Evolutionary conservation across 2,888 invertebrate species (phyloP).

Genomic region (Drosophila paranaensis): DNA sequence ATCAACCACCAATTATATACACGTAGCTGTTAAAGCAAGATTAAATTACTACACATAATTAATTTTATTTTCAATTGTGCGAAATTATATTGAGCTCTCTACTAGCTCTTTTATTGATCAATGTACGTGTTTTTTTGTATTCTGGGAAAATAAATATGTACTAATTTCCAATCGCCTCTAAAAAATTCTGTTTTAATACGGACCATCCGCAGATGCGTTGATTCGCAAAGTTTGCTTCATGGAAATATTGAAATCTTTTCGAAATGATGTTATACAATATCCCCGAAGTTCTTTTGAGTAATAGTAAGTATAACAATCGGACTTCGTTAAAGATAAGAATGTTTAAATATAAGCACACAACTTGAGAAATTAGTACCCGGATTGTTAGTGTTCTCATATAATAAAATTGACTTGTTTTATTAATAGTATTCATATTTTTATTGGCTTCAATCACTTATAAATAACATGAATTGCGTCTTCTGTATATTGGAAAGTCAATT

Average conservation of each 20-base stretch:
- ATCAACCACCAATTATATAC: constrained; percentile 39
- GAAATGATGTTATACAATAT: too few species aligned
- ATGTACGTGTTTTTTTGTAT: constrained; percentile 4
- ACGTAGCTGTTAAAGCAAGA: constrained; percentile 50
- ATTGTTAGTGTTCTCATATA: not conserved
- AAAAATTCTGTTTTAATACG: not conserved
- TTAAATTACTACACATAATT: constrained; percentile 34
- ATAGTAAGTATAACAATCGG: too few species aligned
- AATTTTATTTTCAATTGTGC: constrained; percentile 4
- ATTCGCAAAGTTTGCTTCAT: too few species aligned
- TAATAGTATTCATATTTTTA: constrained; percentile 38
- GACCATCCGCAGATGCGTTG: not conserved
- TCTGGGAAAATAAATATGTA: constrained; percentile 13
- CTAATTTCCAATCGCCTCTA: not conserved
- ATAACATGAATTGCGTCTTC: constrained; percentile 63
- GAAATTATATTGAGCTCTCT: not conserved
- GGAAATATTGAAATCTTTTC: too few species aligned
- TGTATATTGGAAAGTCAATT: constrained; percentile 64
- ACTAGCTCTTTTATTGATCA: constrained; percentile 11
- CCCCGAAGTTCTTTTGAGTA: too few species aligned
- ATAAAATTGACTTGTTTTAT: not conserved
- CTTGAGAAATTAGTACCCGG: not conserved
- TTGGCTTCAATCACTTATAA: constrained; percentile 59
- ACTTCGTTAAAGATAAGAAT: not conserved
- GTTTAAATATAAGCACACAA: not conserved